These are phyloP conservation scores for Aphyosemion australe DNA, from an alignment of 2,113 vertebrate species.

Conservation along the genomic window DNA sequence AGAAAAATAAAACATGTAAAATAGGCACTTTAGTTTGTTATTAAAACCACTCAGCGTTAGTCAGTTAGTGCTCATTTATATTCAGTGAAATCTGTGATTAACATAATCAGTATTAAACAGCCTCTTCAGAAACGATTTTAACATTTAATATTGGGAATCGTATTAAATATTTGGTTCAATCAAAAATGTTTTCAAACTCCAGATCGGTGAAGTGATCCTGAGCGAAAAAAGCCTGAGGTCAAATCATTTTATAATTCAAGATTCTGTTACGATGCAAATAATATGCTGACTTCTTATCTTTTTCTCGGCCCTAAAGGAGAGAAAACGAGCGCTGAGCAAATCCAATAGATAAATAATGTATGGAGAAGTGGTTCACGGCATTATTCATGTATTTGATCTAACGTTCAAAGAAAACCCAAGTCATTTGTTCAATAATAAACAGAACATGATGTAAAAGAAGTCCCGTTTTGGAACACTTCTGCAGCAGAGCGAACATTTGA, in stretches of 20 bases:
- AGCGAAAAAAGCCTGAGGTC: not conserved
- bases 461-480: constrained; percentile 33
- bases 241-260: not conserved
- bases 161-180: not conserved
- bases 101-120: constrained; percentile 15
- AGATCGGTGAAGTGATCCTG: not conserved
- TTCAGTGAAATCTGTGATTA: constrained; percentile 11
- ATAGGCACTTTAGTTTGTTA: constrained; percentile 3
- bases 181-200: not conserved
- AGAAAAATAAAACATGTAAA: not conserved
- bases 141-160: not conserved
- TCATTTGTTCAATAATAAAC: constrained; percentile 17
- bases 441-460: constrained; percentile 9
- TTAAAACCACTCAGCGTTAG: constrained; percentile 14
- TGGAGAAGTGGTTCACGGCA: not conserved
- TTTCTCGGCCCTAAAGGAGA: not conserved
- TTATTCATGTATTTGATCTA: not conserved
- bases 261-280: not conserved
- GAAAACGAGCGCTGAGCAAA: not conserved
- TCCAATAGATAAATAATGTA: not conserved
- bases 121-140: not conserved
- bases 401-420: not conserved
- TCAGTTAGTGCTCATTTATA: constrained; percentile 16
- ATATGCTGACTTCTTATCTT: not conserved
- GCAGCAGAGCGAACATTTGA: constrained; percentile 26